Evolutionary conservation across 2,888 invertebrate genomes (phyloP).

Genomic region (Eristalis intricaria): DNA sequence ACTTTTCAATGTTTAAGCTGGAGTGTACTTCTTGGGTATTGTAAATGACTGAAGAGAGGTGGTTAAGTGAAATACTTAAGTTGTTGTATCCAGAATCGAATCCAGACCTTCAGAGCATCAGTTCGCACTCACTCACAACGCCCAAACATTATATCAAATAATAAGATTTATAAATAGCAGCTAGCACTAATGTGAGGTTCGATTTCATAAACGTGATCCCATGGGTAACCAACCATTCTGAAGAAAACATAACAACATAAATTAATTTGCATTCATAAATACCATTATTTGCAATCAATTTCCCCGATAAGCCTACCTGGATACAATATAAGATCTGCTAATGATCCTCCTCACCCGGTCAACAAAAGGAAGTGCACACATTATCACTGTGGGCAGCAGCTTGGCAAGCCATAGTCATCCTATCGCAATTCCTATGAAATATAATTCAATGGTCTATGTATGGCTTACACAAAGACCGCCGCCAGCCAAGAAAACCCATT

Average conservation of each 20-base stretch:
- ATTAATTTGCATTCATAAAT: background rate
- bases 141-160: no score
- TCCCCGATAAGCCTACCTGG: background rate
- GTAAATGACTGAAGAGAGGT: no score
- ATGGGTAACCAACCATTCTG: background rate
- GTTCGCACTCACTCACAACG: no score
- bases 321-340: constrained; percentile 9
- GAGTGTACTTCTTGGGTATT: no score
- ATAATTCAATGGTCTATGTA: constrained; percentile 28
- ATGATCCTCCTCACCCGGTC: constrained; percentile 15
- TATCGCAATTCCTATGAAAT: constrained; percentile 47
- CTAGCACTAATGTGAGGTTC: no score
- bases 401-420: background rate
- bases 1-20: no score
- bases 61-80: no score
- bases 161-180: no score
- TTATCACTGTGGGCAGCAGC: background rate
- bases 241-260: background rate
- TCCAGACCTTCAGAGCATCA: no score
- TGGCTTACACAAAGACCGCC: constrained; percentile 46
- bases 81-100: no score
- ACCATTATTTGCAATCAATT: background rate
- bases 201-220: no score
- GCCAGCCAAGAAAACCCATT: constrained; percentile 24
- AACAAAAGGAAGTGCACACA: constrained; percentile 47